Evolutionary conservation across 2,888 invertebrate genomes (phyloP), one percentile per base, ranked within the genome.

Genomic region (Caenorhabditis imperialis): DNA sequence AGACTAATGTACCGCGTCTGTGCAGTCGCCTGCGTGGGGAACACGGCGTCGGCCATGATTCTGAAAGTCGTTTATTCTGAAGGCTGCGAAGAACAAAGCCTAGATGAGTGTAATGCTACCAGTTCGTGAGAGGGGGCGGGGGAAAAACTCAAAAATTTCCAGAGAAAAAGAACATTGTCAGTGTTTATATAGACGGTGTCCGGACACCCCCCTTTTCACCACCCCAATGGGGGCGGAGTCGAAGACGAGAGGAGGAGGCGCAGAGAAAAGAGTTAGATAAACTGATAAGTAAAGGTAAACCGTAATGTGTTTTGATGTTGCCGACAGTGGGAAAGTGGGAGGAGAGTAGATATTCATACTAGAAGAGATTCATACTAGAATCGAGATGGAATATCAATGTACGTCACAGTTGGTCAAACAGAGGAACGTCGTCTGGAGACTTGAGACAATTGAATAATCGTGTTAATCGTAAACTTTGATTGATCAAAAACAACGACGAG

Each of bases 1-100:
- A 87, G 74, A 55, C 73, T 71, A 54, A 74, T 76, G 73, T 81
- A 80, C 25, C 71, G 61, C 23, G 74, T 78, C 44, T 79, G 76
- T 38, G 78, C 75, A n/a, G 69, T 61, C 3, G 77, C 74, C 69
- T 81, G 76, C 18, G 65, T 78, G 42, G 80, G 80, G 62, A 78
- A 78, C 53, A 77, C 73, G 42, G 63, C 58, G 65, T 63, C 58
- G 40, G 54, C 65, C 65, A 65, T 72, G 48, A 18, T 55, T 53
- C 35, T 40, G 48, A 54, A 63, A 55, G 30, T 20, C 44, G 23
- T 25, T n/a, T 30, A 45, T 57, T 35, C n/a, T 25, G 45, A 35
- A 14, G 22, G 44, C 44, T 40, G 33, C 7, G 20, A 25, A 27
- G 22, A 33, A 45, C 44, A 44, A 18, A 8, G 5, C 12, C 14